Percentiles rank a stretch among this genome's conserved stretches.
Conservation (phyloP, 2,888 invertebrate genomes). For the Meiosimyza platycephala region DNA sequence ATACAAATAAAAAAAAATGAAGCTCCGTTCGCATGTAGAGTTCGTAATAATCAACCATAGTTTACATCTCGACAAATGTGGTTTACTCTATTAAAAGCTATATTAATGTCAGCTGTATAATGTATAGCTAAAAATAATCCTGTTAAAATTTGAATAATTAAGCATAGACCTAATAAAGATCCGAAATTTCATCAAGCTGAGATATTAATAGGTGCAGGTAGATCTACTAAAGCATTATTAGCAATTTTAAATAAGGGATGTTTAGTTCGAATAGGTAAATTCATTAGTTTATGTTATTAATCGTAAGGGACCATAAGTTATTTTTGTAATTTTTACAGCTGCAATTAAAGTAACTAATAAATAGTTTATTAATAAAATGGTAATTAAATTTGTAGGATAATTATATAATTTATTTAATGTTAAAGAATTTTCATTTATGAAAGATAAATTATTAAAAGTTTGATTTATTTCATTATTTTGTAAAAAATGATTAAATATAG, state of each 20-base stretch:
- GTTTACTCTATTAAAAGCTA: constrained; percentile 75
- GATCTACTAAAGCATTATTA: constrained; percentile 71
- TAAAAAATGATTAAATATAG: constrained; percentile 60
- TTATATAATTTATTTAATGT: constrained; percentile 70
- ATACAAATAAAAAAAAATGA: constrained; percentile 79
- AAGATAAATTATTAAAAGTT: constrained; percentile 52
- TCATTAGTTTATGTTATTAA: too few relatives aligned
- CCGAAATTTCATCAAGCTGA: constrained; percentile 78
- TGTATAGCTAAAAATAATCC: constrained; percentile 79
- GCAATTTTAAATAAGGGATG: constrained; percentile 69
- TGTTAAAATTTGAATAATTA: constrained; percentile 75
- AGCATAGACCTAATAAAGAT: constrained; percentile 73
- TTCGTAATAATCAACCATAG: constrained; percentile 41
- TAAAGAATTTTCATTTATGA: constrained; percentile 66
- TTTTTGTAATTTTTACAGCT: constrained; percentile 71
- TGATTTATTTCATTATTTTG: constrained; percentile 65
- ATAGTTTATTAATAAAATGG: constrained; percentile 71
- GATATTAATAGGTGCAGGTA: constrained; percentile 74
- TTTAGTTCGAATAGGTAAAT: constrained; percentile 63
- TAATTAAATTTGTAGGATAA: constrained; percentile 69
- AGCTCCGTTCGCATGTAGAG: constrained; percentile 77
- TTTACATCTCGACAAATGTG: constrained; percentile 72
- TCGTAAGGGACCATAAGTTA: constrained; percentile 68
- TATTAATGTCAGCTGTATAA: constrained; percentile 73
- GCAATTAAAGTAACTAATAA: constrained; percentile 73